These are phyloP conservation scores for Hydrotaea cyrtoneurina DNA, from an alignment of 2,888 invertebrate species.

Conservation along the genomic window DNA sequence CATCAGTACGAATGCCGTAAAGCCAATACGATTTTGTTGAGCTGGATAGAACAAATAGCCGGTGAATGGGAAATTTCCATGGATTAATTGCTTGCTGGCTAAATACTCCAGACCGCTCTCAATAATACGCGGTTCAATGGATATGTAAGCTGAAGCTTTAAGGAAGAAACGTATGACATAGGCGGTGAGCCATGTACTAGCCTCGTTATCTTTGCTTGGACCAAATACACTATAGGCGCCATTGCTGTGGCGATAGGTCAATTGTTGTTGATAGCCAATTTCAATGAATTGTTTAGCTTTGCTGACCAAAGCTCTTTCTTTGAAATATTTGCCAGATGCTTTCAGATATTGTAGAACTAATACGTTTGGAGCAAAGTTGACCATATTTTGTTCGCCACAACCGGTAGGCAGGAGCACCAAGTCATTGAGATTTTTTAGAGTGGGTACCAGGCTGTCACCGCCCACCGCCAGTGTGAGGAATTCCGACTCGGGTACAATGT, in stretches of 20 bases:
- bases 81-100: conserved; percentile 83
- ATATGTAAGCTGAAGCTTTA: conserved; percentile 84
- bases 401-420: conserved; percentile 91
- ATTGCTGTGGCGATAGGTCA: conserved; percentile 86
- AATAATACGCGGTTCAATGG: conserved; percentile 86
- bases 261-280: conserved; percentile 87
- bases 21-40: conserved; percentile 84
- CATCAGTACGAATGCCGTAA: conserved; percentile 89
- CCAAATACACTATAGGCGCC: conserved; percentile 91
- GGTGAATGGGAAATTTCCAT: conserved; percentile 82
- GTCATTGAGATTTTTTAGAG: conserved; percentile 85
- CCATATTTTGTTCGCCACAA: conserved; percentile 96
- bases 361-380: conserved; percentile 94
- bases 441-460: conserved; percentile 82
- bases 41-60: conserved; percentile 84
- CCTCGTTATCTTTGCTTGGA: conserved; percentile 82
- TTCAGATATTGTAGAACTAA: conserved; percentile 92
- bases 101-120: conserved; percentile 87
- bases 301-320: conserved; percentile 65
- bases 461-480: conserved; percentile 82
- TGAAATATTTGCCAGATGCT: conserved; percentile 71
- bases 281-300: conserved; percentile 80
- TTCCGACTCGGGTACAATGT: conserved; percentile 83
- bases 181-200: conserved; percentile 91
- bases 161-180: conserved; percentile 90